Evolutionary conservation across 2,797 vertebrate genomes (phyloP).

Genomic region (Hipposideros larvatus): DNA sequence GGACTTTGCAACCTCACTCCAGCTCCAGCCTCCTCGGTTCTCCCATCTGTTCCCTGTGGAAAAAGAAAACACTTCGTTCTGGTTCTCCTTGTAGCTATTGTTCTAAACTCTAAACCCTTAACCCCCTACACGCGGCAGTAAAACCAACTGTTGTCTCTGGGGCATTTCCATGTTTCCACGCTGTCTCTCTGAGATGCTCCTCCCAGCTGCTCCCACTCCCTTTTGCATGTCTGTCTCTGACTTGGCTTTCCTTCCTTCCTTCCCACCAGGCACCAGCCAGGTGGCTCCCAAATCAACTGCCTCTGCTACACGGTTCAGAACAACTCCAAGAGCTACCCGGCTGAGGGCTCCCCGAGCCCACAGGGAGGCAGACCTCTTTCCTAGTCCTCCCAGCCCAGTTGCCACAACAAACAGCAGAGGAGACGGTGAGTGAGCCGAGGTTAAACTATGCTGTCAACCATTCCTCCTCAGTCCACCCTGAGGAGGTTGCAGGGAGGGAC

Average conservation of each 20-base stretch:
- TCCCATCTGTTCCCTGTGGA: neutral
- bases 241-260: neutral
- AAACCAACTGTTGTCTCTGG: neutral
- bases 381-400: conserved; percentile 5
- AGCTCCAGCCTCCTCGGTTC: neutral
- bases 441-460: neutral
- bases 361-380: neutral
- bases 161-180: neutral
- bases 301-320: neutral
- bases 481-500: neutral
- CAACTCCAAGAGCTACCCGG: neutral
- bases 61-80: neutral
- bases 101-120: neutral
- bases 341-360: neutral
- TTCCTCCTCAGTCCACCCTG: neutral
- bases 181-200: neutral
- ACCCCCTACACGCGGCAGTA: neutral
- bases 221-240: neutral
- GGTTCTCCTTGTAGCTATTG: neutral
- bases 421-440: conserved; percentile 53
- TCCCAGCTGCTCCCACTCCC: neutral
- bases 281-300: neutral
- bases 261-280: neutral
- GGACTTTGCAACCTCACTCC: neutral
- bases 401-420: conserved; percentile 64